Evolutionary conservation across 2,113 vertebrate genomes (phyloP), one percentile per base, ranked within the genome.

Genomic region (Alligator sinensis): DNA sequence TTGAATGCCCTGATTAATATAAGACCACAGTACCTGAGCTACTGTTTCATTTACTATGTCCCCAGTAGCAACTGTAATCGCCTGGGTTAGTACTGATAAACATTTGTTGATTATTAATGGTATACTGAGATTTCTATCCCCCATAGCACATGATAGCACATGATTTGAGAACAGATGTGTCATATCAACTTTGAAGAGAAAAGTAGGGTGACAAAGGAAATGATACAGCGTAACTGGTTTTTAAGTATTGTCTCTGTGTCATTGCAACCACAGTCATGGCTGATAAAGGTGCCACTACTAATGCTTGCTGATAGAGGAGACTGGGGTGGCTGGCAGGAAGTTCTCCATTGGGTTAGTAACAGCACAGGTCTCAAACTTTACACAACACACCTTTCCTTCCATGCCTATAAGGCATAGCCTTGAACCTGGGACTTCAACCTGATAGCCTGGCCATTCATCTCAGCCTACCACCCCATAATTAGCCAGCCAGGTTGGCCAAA

Each of bases 211-310:
- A 66, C 83, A 92, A 82, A 82, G 58, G 81, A 92, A 92, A 90
- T 93, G 54, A 34, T 19, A 61, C 11, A 66, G 84, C 82, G 80
- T 30, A 84, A 47, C 16, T 81, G 57, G 21, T 77, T 8, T n/a
- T 12, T 84, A 62, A 72, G 15, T 60, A 38, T 72, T 88, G 21
- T 92, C 78, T 84, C 72, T 72, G 88, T 87, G 77, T 80, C 87
- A 54, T 94, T 86, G 60, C 38, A 85, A 84, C 79, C 86, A 81
- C 77, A 93, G 82, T 59, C 90, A 76, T 64, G 89, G 55, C 78
- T 90, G 86, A 86, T 63, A 90, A 88, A 57, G 85, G 25, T 81
- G 90, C 85, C 93, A 83, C 77, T 58, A 34, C 72, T 86, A 72
- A 81, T 88, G 28, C 4, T 34, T 28, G 90, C 17, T 86, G 59